Base-by-base conservation (phyloP, 2,797 vertebrate genomes). In the Xerus rutilus region DNA sequence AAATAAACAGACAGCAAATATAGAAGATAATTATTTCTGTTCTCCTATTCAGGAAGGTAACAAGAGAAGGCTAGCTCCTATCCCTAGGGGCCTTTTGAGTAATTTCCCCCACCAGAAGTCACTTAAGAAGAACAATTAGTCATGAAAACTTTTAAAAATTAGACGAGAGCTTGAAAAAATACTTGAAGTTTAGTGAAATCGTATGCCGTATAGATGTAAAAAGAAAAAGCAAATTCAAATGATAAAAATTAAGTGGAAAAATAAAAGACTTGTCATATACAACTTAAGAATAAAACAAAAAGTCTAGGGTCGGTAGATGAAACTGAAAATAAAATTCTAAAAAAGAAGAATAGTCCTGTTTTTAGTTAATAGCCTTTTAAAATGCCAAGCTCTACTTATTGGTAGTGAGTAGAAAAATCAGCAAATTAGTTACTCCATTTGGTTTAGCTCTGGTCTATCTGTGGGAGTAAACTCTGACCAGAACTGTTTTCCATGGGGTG, bases 171-270 rank as follows among this genome's bases (percentile, higher is more conserved):
- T 64, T 91, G 65, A 94, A 89, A 81, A 65, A 91, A 43, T 62
- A 91, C 15, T 8, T 69, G 45, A 70, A 81, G 73, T 91, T 94
- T 64, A 65, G 78, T 69, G 84, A 85, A 94, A 88, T 30, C 5
- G 7, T 65, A 83, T 18, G 67, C n/a, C n/a, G 47, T 21, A 73
- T 0, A 94, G 81, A 96, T 54, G 21, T 57, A 91, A 64, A 91
- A 91, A 23, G 73, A 28, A 92, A 94, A 94, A 45, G 23, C 45
- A 90, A 88, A 74, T 30, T 79, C 69, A 88, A 93, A 91, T 70
- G 52, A 91, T 45, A 0, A 69, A 62, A 45, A 90, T 39, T 74
- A 54, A 90, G n/a, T 54, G 78, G 8, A 57, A 10, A 21, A 35
- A 5, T 3, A 82, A 45, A 18, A 25, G 45, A 73, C 12, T 28